A percentile compares a stretch with the other conserved stretches of the same genome.
Conservation (phyloP, 2,888 invertebrate genomes). For the Elysia crispata region DNA sequence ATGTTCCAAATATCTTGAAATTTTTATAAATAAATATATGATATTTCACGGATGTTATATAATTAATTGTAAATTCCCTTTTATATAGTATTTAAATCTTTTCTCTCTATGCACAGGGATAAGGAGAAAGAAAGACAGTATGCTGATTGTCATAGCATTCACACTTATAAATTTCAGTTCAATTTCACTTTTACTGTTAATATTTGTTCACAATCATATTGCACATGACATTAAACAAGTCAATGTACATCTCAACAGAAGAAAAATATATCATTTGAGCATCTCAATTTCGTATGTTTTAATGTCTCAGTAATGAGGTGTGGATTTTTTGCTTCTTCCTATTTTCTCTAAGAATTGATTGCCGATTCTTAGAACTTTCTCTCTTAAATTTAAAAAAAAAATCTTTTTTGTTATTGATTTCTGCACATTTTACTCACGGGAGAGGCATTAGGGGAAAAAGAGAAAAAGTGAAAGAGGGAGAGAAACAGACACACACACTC, state of each 20-base stretch:
- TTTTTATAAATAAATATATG: no score
- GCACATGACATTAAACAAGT: no score
- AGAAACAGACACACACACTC: slow-evolving; percentile 1
- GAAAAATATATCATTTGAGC: background rate
- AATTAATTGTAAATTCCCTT: no score
- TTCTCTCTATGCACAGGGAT: no score
- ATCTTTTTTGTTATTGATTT: no score
- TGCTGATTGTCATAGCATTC: background rate
- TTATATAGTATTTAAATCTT: no score
- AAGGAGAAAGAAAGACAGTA: slow-evolving; percentile 43
- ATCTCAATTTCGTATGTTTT: background rate
- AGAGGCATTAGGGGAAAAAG: background rate
- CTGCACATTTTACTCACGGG: no score
- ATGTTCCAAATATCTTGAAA: no score
- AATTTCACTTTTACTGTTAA: background rate
- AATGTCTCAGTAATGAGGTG: no score
- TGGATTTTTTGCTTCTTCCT: background rate
- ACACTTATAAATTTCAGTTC: slow-evolving; percentile 7
- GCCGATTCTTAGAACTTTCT: background rate
- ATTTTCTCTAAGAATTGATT: background rate
- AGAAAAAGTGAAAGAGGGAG: slow-evolving; percentile 6
- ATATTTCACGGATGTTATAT: no score
- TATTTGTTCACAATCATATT: background rate
- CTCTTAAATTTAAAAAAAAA: background rate
- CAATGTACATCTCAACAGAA: no score